These are phyloP conservation scores for Sinhomidia bicolor DNA, from an alignment of 2,888 invertebrate genomes.

Conservation along the genomic window DNA sequence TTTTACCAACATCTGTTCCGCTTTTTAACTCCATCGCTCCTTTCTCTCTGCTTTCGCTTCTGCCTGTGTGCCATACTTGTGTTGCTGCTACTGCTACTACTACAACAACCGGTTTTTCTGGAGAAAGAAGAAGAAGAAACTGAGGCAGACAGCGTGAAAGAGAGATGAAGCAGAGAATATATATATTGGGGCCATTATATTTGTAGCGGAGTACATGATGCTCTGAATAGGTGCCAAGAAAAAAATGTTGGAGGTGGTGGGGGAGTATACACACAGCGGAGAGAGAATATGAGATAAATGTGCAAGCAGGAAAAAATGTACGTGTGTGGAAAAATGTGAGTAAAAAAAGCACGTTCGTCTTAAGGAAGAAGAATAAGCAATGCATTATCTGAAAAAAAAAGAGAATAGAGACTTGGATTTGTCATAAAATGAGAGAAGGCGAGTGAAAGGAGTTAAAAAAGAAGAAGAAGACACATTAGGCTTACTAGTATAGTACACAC, in stretches of 20 bases:
- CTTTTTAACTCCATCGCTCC: constrained; percentile 47
- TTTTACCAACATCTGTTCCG: constrained; percentile 46
- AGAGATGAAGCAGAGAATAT: neutral
- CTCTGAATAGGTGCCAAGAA: constrained; percentile 33
- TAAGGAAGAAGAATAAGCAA: neutral
- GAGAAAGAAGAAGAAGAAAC: neutral
- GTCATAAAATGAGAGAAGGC: neutral
- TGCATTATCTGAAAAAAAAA: neutral
- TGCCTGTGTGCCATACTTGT: neutral
- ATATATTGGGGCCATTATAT: constrained; percentile 38
- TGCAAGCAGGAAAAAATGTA: neutral
- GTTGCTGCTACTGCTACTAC: neutral
- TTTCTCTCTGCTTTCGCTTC: constrained; percentile 23
- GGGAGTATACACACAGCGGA: neutral
- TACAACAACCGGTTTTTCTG: too few species aligned
- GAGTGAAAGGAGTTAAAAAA: neutral
- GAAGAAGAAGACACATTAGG: neutral
- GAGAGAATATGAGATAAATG: neutral
- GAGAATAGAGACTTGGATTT: neutral
- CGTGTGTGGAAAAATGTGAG: neutral
- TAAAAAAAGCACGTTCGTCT: neutral
- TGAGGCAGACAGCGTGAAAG: neutral
- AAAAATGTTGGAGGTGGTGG: neutral
- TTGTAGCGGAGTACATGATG: constrained; percentile 13
- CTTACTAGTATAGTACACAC: too few species aligned